These are phyloP conservation scores for Cheiracanthium punctorium DNA, from an alignment of 2,888 invertebrate genomes.

Conservation along the genomic window DNA sequence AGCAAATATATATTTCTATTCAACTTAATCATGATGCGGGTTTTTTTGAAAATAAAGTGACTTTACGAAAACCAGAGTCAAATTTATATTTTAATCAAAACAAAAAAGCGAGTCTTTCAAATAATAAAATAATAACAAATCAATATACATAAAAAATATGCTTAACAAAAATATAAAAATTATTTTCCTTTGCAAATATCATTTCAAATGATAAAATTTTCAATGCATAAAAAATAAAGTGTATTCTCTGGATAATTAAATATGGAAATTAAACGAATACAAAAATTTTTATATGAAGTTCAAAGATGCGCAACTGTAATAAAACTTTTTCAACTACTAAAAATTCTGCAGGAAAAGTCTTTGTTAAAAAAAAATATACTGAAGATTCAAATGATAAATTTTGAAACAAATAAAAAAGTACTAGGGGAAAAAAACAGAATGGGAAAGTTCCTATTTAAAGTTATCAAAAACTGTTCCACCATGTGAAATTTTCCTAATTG, in stretches of 20 bases:
- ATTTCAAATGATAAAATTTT: too few relatives aligned
- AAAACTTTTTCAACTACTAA: neutral
- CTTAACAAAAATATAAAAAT: too few relatives aligned
- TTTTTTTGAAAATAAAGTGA: too few relatives aligned
- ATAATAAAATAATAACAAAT: too few relatives aligned
- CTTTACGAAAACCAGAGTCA: too few relatives aligned
- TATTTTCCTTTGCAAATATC: too few relatives aligned
- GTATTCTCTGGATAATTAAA: neutral
- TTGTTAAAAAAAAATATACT: neutral
- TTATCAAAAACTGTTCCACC: constrained; percentile 2
- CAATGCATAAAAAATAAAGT: too few relatives aligned
- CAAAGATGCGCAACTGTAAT: neutral
- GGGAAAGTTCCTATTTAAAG: constrained; percentile 4
- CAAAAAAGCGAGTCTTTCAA: too few relatives aligned
- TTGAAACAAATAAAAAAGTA: neutral
- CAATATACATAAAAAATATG: too few relatives aligned
- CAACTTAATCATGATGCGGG: too few relatives aligned
- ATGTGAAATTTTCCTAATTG: constrained; percentile 36
- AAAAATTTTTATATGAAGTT: neutral
- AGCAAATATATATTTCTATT: too few relatives aligned
- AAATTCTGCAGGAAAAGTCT: neutral
- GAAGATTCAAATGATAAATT: neutral
- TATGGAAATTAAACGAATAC: neutral
- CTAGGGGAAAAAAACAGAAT: neutral
- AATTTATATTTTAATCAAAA: too few relatives aligned